phyloP scores from a whole-genome alignment of 2,113 vertebrate species.

The Mandrillus leucophaeus region DNA sequence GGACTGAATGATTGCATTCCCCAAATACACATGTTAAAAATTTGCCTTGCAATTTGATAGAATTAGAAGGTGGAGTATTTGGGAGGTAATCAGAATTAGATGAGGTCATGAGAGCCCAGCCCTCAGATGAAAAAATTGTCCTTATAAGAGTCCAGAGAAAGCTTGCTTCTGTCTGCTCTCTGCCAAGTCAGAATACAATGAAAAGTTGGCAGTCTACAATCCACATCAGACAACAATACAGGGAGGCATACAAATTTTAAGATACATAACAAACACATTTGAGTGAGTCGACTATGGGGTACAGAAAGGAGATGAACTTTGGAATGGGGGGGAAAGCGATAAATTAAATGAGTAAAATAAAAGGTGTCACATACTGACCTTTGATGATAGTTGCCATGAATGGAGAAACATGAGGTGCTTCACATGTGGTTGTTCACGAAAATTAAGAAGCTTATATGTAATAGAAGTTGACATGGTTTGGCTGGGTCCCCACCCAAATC shows the following conservation, averaged over 20 bases:
- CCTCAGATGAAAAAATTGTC: neutral
- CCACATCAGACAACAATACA: neutral
- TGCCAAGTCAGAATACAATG: neutral
- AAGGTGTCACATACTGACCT: neutral
- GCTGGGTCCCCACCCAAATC: too few species aligned
- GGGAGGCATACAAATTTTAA: neutral
- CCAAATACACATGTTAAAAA: neutral
- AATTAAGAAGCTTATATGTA: neutral
- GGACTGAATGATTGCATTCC: too few species aligned
- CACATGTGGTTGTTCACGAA: neutral
- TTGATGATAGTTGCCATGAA: accelerated
- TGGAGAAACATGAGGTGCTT: neutral
- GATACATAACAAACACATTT: neutral
- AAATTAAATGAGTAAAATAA: neutral
- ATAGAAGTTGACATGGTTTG: too few species aligned
- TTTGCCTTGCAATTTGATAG: neutral
- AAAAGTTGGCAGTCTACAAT: neutral
- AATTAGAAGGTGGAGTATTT: neutral
- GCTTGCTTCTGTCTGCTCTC: neutral
- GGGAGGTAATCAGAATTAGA: too few species aligned
- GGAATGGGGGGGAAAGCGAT: neutral
- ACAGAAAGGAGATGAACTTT: neutral
- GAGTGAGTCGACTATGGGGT: neutral
- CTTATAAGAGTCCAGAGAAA: too few species aligned
- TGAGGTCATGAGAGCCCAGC: neutral